These are phyloP conservation scores for Paramormyrops kingsleyae DNA, from an alignment of 2,113 vertebrate genomes.

Conservation along the genomic window DNA sequence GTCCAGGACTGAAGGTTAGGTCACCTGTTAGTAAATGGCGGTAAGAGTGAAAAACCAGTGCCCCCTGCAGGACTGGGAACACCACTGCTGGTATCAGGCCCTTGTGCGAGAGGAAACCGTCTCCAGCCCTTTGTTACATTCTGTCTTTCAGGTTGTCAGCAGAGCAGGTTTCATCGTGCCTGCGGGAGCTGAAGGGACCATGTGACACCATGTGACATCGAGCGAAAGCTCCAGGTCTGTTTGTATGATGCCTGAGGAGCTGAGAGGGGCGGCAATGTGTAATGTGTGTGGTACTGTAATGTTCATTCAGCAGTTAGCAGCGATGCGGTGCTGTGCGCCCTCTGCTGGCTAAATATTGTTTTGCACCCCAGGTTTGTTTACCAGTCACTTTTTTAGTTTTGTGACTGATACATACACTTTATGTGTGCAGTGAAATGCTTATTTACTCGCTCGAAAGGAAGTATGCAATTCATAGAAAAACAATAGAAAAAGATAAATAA, in stretches of 20 bases:
- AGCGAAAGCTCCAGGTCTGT: not conserved
- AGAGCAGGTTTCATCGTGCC: not conserved
- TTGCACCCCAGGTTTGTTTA: not conserved
- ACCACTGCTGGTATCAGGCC: not conserved
- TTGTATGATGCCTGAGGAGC: not conserved
- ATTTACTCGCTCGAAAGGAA: not conserved
- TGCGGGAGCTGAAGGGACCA: not conserved
- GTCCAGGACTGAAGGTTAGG: not conserved
- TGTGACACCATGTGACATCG: not conserved
- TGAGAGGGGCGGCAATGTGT: not conserved
- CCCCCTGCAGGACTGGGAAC: not conserved
- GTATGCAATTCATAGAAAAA: not conserved
- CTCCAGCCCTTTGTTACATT: not conserved
- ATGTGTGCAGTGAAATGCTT: not conserved
- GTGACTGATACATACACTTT: not conserved
- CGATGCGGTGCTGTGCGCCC: not conserved
- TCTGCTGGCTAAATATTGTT: not conserved
- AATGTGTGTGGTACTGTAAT: not conserved
- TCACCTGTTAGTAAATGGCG: not conserved
- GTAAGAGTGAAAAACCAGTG: not conserved
- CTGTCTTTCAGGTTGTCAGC: not conserved
- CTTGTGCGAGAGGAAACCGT: not conserved
- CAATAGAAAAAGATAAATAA: not conserved
- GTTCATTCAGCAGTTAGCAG: not conserved
- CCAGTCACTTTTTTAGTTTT: not conserved